Base-by-base conservation (phyloP, 2,113 vertebrate genomes). In the Rhipidura dahli region DNA sequence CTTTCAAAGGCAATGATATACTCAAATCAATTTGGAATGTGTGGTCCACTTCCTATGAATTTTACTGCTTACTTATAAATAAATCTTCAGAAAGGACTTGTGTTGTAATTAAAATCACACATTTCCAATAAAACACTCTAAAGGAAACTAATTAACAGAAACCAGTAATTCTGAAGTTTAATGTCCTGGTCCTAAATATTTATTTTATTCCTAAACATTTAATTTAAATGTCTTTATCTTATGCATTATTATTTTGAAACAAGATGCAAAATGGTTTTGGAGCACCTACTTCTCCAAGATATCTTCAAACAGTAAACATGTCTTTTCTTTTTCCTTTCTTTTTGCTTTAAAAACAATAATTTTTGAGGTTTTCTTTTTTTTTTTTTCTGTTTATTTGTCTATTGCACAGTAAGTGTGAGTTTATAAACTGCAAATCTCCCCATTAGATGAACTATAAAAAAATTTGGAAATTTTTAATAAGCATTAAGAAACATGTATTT, bases 331-430 rank as follows among this genome's bases (percentile, higher is more conserved):
- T 37, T 8, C 3, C 39, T 56, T 50, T 19, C 2, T 7, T 84
- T 75, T 40, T 68, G 2, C 1, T 69, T 80, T 45, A 54, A 45
- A 79, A 57, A 2, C 2, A 14, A 50, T 6, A 45, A 18, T 2
- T 5, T 26, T 47, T 51, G 19, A 5, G 3, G 2, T 0, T 80
- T 81, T 72, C 3, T 23, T 70, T 40, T 0, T 30, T 15, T 44
- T 16, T 28, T 40, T 30, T 37, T 49, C 27, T 49, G 4, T 30
- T 31, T 42, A 1, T 69, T 66, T 63, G 8, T 70, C 27, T 18
- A 10, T 70, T 56, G 4, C 6, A 23, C 5, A 69, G 6, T 37
- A 66, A 94, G 70, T 40, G 17, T 30, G 13, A 92, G 4, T 35
- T 59, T 33, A 64, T 37, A 50, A 59, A 50, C 19, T 59, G 3